Percentiles rank a stretch among this genome's conserved stretches.
phyloP scores from a whole-genome alignment of 2,797 vertebrate genomes.

The Eulemur coronatus region DNA sequence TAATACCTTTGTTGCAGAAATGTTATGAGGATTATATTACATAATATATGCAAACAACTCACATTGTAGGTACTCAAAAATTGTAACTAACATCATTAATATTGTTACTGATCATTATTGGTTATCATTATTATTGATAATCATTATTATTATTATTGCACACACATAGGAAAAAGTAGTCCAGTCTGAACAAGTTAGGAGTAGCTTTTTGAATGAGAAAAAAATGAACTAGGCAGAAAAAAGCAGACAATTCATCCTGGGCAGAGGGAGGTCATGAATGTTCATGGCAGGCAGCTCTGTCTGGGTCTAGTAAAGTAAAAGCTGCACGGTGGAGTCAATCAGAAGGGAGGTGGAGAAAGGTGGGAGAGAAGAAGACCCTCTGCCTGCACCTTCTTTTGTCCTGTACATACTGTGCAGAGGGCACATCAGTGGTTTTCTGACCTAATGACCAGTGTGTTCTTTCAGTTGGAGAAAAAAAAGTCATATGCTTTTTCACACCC shows the following conservation, averaged over 20 bases:
- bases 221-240: background rate
- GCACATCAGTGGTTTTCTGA: background rate
- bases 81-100: background rate
- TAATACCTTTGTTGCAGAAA: background rate
- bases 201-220: background rate
- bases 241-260: background rate
- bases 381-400: background rate
- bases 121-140: background rate
- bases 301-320: background rate
- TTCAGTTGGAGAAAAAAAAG: background rate
- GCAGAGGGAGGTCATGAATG: background rate
- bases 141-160: background rate
- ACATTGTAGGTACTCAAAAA: background rate
- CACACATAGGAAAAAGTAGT: background rate
- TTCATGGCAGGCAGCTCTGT: background rate
- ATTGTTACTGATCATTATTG: background rate
- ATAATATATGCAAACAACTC: background rate
- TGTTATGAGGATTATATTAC: background rate
- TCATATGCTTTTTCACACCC: background rate
- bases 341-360: background rate
- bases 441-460: background rate
- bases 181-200: background rate
- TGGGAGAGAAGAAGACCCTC: fast-evolving
- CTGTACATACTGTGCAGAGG: background rate
- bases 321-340: background rate